Conservation (phyloP, 2,113 vertebrate genomes). For the Atractosteus spatula region DNA sequence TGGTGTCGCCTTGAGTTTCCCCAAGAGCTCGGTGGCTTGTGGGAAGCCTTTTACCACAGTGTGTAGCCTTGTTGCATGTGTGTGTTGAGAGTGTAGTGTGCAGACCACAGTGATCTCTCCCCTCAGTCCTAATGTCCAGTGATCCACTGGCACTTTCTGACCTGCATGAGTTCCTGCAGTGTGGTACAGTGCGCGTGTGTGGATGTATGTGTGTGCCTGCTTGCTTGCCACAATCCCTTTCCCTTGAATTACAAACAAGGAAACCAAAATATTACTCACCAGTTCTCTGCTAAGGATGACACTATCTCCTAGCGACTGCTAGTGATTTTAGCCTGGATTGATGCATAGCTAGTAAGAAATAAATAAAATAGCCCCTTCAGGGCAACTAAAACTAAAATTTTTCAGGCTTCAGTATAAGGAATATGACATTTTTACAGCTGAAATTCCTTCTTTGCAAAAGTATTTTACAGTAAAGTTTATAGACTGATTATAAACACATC, state of each 20-base stretch:
- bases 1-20: slow-evolving; percentile 18
- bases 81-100: slow-evolving; percentile 2
- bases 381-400: no score
- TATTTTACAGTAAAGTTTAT: no score
- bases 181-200: slow-evolving; percentile 14
- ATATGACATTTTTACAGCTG: slow-evolving; percentile 5
- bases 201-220: slow-evolving; percentile 35
- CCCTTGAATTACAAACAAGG: neutral
- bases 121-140: slow-evolving; percentile 22
- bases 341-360: neutral
- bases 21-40: neutral
- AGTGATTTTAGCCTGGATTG: neutral
- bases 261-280: neutral
- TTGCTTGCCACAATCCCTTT: slow-evolving; percentile 21
- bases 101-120: slow-evolving; percentile 15
- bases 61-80: slow-evolving; percentile 26
- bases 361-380: neutral
- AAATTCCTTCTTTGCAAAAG: neutral
- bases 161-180: slow-evolving; percentile 19
- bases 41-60: neutral
- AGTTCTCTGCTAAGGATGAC: neutral
- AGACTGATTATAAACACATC: no score
- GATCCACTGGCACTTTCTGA: slow-evolving; percentile 30
- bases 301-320: neutral
- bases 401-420: neutral